Percentiles rank a stretch among this genome's conserved stretches.
phyloP scores from a whole-genome alignment of 2,113 vertebrate genomes.

The Tychaedon coryphoeus region DNA sequence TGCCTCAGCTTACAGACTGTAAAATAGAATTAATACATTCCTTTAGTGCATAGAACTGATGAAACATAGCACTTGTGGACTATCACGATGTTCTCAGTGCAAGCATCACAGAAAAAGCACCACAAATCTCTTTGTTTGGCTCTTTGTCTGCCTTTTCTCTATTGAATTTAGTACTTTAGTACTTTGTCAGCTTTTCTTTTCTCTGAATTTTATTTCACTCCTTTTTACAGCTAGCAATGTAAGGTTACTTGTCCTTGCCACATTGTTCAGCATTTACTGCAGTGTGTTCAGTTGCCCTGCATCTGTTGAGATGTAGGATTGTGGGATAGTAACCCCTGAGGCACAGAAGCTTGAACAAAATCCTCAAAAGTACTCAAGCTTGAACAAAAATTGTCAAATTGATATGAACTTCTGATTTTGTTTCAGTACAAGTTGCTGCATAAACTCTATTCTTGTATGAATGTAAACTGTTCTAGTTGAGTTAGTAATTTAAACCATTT shows the following conservation, averaged over 20 bases:
- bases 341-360: neutral
- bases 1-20: neutral
- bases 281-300: neutral
- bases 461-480: neutral
- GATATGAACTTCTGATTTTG: neutral
- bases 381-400: neutral
- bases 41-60: neutral
- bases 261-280: conserved; percentile 1
- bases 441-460: neutral
- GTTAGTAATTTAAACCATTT: neutral
- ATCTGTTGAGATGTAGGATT: neutral
- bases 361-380: neutral
- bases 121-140: neutral
- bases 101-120: neutral
- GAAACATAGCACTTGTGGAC: neutral
- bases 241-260: neutral
- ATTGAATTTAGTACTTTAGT: neutral
- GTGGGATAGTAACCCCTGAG: neutral
- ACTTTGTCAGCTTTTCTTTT: neutral
- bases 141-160: neutral
- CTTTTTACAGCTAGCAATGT: neutral
- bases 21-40: neutral
- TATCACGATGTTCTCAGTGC: neutral
- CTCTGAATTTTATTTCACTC: neutral
- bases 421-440: neutral